Conservation (phyloP, 2,888 invertebrate species). For the Augochlorella aurata region DNA sequence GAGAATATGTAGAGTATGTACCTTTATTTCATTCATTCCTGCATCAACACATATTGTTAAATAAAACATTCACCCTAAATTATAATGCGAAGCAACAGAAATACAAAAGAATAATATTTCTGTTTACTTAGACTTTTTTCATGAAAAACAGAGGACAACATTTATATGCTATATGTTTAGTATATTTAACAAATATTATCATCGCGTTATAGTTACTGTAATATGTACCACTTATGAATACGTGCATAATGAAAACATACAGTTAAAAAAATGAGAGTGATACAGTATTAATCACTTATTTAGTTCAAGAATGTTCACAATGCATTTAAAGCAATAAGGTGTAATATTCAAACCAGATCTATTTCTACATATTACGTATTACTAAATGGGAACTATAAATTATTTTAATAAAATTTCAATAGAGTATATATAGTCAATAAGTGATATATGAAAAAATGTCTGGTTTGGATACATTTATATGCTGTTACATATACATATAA, state of each 20-base stretch:
- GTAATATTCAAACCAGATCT: conserved; percentile 64
- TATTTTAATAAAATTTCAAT: neutral
- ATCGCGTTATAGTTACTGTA: conserved; percentile 22
- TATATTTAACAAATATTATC: conserved; percentile 10
- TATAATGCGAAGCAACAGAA: conserved; percentile 16
- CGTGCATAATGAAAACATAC: conserved; percentile 32
- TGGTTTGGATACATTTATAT: conserved; percentile 70
- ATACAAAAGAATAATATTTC: conserved; percentile 10
- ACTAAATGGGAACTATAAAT: neutral
- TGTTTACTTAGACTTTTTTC: conserved; percentile 17
- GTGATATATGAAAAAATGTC: conserved; percentile 38
- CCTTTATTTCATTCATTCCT: conserved; percentile 13
- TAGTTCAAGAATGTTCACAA: conserved; percentile 58
- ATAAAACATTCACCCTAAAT: conserved; percentile 5
- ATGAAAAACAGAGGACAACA: neutral
- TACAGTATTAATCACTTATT: conserved; percentile 47
- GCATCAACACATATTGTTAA: conserved; percentile 20
- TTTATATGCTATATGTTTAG: conserved; percentile 16
- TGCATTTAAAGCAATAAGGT: conserved; percentile 63
- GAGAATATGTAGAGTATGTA: conserved; percentile 86
- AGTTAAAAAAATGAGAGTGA: conserved; percentile 22
- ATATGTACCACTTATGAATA: conserved; percentile 9
- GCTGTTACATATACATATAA: conserved; percentile 70
- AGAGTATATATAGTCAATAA: neutral
- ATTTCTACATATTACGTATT: neutral